A percentile compares a stretch with the other conserved stretches of the same genome.
Evolutionary conservation across 2,888 invertebrate species (phyloP).

Genomic region (Nyleta sp.): DNA sequence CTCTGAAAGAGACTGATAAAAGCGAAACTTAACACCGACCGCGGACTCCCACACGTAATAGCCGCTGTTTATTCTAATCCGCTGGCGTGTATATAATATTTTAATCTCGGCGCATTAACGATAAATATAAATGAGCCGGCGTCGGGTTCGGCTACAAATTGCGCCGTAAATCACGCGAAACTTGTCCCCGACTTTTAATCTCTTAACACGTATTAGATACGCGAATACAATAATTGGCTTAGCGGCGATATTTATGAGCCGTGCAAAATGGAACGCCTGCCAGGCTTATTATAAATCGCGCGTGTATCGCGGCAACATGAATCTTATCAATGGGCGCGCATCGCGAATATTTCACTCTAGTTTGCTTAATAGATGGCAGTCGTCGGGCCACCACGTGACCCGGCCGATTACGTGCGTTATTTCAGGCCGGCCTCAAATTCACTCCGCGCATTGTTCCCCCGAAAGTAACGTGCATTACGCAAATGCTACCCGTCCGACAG

Average conservation of each 20-base stretch:
- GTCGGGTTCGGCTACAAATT: conserved; percentile 42
- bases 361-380: conserved; percentile 54
- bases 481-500: conserved; percentile 21
- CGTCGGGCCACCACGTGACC: conserved; percentile 27
- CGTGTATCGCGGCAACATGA: conserved; percentile 47
- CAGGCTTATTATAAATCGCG: conserved; percentile 60
- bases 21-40: too few species aligned
- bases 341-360: conserved; percentile 56
- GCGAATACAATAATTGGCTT: conserved; percentile 61
- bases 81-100: conserved; percentile 38
- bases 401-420: conserved; percentile 53
- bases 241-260: conserved; percentile 53
- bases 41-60: conserved; percentile 18
- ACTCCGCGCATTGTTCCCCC: conserved; percentile 39
- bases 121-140: conserved; percentile 52
- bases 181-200: conserved; percentile 63
- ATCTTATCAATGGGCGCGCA: conserved; percentile 58
- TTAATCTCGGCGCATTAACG: conserved; percentile 54
- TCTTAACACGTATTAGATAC: conserved; percentile 62
- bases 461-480: conserved; percentile 36
- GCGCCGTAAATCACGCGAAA: conserved; percentile 59
- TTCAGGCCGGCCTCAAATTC: conserved; percentile 53
- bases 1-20: too few species aligned
- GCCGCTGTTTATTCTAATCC: conserved; percentile 51
- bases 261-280: conserved; percentile 57